Base-by-base conservation (phyloP, 2,113 vertebrate species). In the Lagopus muta region DNA sequence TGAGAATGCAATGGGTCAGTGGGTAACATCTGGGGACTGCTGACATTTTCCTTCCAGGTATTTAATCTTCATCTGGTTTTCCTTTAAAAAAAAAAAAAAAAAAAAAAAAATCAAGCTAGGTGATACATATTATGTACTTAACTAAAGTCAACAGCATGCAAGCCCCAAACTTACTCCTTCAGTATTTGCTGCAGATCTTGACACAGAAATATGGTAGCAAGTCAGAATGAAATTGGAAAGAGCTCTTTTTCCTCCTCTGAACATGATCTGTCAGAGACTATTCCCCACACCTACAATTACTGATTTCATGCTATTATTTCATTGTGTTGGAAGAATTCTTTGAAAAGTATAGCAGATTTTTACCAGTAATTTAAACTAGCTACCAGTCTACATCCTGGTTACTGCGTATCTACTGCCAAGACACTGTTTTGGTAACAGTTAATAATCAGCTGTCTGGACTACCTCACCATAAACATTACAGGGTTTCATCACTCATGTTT, bases 371-470 rank as follows among this genome's bases (percentile, higher is more conserved):
- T 97, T 89, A 92, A 96, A 75, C 74, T 96, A 80, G 86, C 95
- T 96, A 95, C 92, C 88, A 81, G 62, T 95, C 88, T 89, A 60
- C 87, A 87, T 96, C 87, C 91, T 97, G 95, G 92, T 96, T 95
- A 89, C 55, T 86, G 87, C 48, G 67, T 74, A 86, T 96, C 94
- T 84, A 92, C 94, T 97, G 97, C 97, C 97, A 98, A 97, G 89
- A 96, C 92, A 96, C 86, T 98, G 93, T 98, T 98, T 97, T 93
- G 97, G 97, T 97, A 97, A 97, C 96, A 97, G 97, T 97, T 98
- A 98, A 98, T 98, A 98, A 97, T 97, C 96, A 97, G 91, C 97
- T 97, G 95, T 97, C 97, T 97, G 97, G 96, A 95, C 95, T 97
- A 95, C 93, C 95, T 98, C 97, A 96, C 92, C 78, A 78, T 97